phyloP scores from a whole-genome alignment of 2,888 invertebrate species.

The Gandaritis pyraliata region DNA sequence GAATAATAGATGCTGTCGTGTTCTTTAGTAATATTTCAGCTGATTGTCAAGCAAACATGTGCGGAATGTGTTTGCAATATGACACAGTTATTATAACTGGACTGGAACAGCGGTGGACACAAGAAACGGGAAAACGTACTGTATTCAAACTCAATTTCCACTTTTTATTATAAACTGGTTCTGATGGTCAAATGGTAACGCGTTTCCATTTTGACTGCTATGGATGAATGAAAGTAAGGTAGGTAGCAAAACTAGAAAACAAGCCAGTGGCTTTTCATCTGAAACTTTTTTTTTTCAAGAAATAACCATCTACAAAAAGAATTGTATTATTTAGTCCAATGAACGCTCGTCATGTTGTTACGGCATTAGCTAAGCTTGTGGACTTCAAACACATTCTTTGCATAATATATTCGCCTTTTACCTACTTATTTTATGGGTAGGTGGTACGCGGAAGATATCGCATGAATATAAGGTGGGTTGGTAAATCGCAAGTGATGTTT shows the following conservation, averaged over 20 bases:
- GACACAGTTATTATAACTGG: constrained; percentile 36
- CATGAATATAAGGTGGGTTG: constrained; percentile 19
- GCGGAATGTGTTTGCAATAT: constrained; percentile 34
- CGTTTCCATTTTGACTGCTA: neutral
- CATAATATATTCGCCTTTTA: constrained; percentile 12
- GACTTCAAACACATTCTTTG: constrained; percentile 1
- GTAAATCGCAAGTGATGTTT: constrained; percentile 27
- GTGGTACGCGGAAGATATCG: constrained; percentile 26
- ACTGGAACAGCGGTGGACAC: constrained; percentile 28
- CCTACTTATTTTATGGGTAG: constrained; percentile 15
- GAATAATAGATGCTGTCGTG: neutral
- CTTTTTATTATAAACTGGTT: constrained; percentile 19
- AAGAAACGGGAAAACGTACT: constrained; percentile 34
- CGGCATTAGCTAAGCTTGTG: neutral
- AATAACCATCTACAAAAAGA: neutral
- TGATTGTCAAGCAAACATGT: constrained; percentile 29
- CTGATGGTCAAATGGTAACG: constrained; percentile 1
- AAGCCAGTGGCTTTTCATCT: too few species aligned
- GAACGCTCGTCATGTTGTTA: neutral
- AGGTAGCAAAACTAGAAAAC: neutral
- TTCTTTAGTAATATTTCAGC: neutral
- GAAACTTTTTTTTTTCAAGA: neutral
- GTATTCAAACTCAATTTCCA: constrained; percentile 13
- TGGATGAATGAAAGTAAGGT: neutral
- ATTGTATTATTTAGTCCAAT: neutral